These are phyloP conservation scores for Stegodyphus dumicola DNA, from an alignment of 1,140 invertebrate species.

Conservation along the genomic window DNA sequence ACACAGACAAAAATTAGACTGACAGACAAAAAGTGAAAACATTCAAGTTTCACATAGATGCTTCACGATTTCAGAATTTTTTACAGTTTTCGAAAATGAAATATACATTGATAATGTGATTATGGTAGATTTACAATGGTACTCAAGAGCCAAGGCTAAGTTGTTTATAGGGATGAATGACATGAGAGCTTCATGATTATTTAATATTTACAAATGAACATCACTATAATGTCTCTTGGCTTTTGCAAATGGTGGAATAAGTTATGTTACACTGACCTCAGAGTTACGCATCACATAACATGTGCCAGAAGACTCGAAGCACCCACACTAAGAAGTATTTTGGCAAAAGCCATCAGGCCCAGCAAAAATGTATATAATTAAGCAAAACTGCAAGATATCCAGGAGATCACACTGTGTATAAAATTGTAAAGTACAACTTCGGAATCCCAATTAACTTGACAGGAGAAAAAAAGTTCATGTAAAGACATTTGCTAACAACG, in stretches of 20 bases:
- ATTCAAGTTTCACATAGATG: conserved; percentile 35
- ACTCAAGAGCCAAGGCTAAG: conserved; percentile 40
- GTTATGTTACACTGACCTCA: conserved; percentile 39
- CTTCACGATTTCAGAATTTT: conserved; percentile 4
- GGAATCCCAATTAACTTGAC: too few species aligned
- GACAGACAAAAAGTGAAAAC: conserved; percentile 28
- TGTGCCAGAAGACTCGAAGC: conserved; percentile 14
- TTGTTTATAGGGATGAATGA: neutral
- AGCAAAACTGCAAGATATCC: too few species aligned
- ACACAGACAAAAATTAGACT: conserved; percentile 44
- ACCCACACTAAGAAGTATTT: conserved; percentile 11
- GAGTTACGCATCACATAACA: conserved; percentile 3
- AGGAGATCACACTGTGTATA: too few species aligned
- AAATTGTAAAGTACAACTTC: too few species aligned
- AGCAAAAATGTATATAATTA: neutral
- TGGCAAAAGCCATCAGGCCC: neutral
- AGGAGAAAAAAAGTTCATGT: too few species aligned
- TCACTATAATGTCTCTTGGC: conserved; percentile 19
- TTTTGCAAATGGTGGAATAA: conserved; percentile 35
- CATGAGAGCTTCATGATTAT: conserved; percentile 9
- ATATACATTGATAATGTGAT: conserved; percentile 43
- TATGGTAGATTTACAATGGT: conserved; percentile 57
- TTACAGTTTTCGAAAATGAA: conserved; percentile 39
- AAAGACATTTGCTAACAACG: too few species aligned
- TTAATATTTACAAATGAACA: conserved; percentile 57